These are phyloP conservation scores for Cotesia chilonis DNA, from an alignment of 1,140 invertebrate species.

Conservation along the genomic window DNA sequence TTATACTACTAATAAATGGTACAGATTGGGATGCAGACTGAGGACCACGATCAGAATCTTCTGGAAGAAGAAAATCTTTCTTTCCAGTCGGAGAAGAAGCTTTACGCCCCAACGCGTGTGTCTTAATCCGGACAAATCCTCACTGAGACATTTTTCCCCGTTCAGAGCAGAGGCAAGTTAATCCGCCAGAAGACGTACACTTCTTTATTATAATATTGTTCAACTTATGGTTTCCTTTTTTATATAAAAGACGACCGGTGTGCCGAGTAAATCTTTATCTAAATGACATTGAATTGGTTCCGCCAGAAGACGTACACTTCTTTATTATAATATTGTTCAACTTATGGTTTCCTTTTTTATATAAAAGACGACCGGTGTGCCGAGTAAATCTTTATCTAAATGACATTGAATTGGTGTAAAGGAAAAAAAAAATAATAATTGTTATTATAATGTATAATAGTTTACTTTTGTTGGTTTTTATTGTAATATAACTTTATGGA, in stretches of 20 bases:
- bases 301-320: too few species aligned
- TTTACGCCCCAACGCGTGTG: slow-evolving; percentile 31
- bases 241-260: slow-evolving; percentile 1
- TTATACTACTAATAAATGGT: slow-evolving; percentile 1
- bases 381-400: slow-evolving; percentile 3
- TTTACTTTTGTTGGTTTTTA: too few species aligned
- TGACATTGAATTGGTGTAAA: background rate
- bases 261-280: background rate
- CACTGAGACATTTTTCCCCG: slow-evolving; percentile 15
- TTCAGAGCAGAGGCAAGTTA: slow-evolving; percentile 32
- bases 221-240: background rate
- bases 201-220: slow-evolving; percentile 11
- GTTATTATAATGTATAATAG: background rate
- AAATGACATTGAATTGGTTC: slow-evolving; percentile 14
- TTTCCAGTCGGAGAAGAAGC: background rate
- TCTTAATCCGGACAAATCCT: slow-evolving; percentile 35
- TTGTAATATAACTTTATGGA: too few species aligned
- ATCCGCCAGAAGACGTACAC: slow-evolving; percentile 11
- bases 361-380: slow-evolving; percentile 3
- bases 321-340: slow-evolving; percentile 7
- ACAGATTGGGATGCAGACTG: slow-evolving; percentile 5
- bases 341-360: background rate
- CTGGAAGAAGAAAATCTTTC: slow-evolving; percentile 5
- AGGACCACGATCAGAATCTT: too few species aligned
- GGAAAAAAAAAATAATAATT: background rate